Evolutionary conservation across 2,888 invertebrate species (phyloP), one percentile per base, ranked within the genome.

Genomic region (Pilophorus perplexus): DNA sequence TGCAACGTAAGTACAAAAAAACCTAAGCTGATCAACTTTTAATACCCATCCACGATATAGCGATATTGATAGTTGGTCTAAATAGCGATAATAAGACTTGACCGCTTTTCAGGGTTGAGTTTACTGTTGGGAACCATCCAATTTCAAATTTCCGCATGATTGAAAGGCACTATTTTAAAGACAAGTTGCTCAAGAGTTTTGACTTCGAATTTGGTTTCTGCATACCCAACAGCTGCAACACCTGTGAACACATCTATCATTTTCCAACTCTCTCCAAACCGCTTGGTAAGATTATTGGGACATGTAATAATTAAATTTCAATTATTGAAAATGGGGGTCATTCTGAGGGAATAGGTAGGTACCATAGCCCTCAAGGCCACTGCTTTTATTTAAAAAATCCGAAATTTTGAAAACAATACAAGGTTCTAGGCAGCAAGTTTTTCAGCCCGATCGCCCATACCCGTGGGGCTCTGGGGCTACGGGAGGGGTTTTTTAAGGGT

Each of bases 121-220:
- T 98, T 78, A 90, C 93, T 8, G 95, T 98, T 22, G 98, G 98
- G 20, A 84, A 87, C 70, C 86, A 88, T 73, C 90, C 96, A 25
- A 93, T 98, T 1, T 91, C 89, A 76, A 91, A 94, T 77, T 98
- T 99, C 79, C 85, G 98, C 64, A 99, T 98, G 98, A 95, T 98
- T 73, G 97, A 98, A 78, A 86, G 93, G 50, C 97, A 98, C 78
- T 98, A 92, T 81, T 98, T 96, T 79, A 81, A 92, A 67, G 93
- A 98, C 74, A 89, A 87, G 67, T 80, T 96, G 70, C 82, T 98
- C 64, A 98, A 99, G 80, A 95, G 94, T 8, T 98, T 99, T 80
- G 98, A 99, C 78, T 99, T 99, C 82, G 96, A 98, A 78, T 99
- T 99, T 83, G 98, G 98, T 50, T 99, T 96, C 79, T 98, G 98